A percentile compares a stretch with the other conserved stretches of the same genome.
Conservation (phyloP, 2,797 vertebrate genomes). For the Phalloptychus januarius region DNA sequence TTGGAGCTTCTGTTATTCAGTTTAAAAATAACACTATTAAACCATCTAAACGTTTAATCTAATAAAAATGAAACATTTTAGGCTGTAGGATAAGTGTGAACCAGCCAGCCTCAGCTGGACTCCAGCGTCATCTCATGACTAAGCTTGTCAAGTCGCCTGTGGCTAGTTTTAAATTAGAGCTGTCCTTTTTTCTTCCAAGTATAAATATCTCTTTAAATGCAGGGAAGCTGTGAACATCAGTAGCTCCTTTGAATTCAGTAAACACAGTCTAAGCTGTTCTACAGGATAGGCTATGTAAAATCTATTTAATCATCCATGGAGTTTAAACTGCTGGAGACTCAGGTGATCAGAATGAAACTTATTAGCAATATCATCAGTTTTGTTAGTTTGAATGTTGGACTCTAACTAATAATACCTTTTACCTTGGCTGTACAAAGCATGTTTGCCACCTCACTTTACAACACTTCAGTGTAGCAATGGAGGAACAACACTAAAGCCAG, state of each 20-base stretch:
- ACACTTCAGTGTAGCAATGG: neutral
- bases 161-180: slow-evolving; percentile 8
- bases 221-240: slow-evolving; percentile 3
- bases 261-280: neutral
- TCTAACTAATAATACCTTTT: neutral
- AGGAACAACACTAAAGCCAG: neutral
- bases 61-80: neutral
- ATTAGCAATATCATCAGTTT: neutral
- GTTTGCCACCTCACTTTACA: neutral
- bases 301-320: neutral
- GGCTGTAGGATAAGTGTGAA: neutral
- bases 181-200: neutral
- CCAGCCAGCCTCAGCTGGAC: neutral
- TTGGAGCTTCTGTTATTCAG: neutral
- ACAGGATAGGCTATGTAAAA: neutral
- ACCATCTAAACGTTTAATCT: neutral
- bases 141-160: neutral
- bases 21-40: neutral
- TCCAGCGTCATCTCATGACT: slow-evolving; percentile 1
- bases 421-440: neutral
- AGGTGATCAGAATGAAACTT: neutral
- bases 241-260: slow-evolving; percentile 3
- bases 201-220: neutral
- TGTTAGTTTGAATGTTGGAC: neutral
- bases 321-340: neutral